Evolutionary conservation across 2,797 vertebrate species (phyloP), one percentile per base, ranked within the genome.

Genomic region (Taenioides sp.): DNA sequence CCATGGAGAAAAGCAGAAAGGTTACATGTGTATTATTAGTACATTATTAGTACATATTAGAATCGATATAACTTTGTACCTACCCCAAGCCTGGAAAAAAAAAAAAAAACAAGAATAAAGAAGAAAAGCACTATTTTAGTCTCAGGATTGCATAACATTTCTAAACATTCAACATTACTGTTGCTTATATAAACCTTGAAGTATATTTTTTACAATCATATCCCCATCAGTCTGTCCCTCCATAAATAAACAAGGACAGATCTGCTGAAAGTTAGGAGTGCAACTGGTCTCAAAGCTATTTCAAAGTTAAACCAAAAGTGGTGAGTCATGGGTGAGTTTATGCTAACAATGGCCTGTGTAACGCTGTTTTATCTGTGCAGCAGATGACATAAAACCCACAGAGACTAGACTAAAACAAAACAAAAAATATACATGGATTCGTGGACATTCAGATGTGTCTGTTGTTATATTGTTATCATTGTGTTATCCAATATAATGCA

Each of bases 361-460:
- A 62, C 25, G 58, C 64, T 34, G 55, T 54, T 9, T 61, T 71
- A 86, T 83, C 72, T 83, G 78, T 83, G 77, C 67, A 75, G 63
- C 82, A 86, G 81, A 87, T 77, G 82, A 85, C 31, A 27, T 23
- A 75, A 78, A 72, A 18, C 31, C 25, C 25, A 54, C 16, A 59
- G 67, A 60, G 18, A 65, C 65, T 34, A 28, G 63, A 47, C 66
- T 57, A 61, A 65, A 71, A 66, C 31, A 61, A 62, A n/a, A 34
- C 43, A 67, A 27, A 34, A 34, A 34, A 10, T 31, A 9, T 37
- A 60, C 1, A 40, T 25, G 25, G 60, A 27, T 10, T 37, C 16
- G n/a, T 10, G 37, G 27, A 37, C 34, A 37, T 37, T 37, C 34
- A 37, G 34, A 37, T 10, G 34, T 37, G 34, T 37, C 9, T 9